Evolutionary conservation across 2,113 vertebrate species (phyloP).

Genomic region (Nematolebias whitei): DNA sequence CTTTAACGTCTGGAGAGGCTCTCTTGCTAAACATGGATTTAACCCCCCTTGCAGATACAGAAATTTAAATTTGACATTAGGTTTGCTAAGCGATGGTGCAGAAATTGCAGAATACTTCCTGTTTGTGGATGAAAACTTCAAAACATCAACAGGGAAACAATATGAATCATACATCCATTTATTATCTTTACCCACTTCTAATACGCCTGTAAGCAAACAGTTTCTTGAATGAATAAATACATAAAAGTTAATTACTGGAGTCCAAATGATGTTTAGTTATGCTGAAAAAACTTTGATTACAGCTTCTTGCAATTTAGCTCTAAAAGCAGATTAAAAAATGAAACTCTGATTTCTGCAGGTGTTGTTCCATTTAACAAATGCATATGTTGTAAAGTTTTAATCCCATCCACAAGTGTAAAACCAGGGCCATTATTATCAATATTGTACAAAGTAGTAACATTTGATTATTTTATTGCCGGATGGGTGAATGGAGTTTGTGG

Average conservation of each 20-base stretch:
- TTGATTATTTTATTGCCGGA: too few species aligned
- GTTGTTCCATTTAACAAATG: not conserved
- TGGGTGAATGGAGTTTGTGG: not conserved
- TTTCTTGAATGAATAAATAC: constrained; percentile 34
- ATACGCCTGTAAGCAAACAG: constrained; percentile 33
- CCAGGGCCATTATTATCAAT: too few species aligned
- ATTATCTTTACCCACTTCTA: too few species aligned
- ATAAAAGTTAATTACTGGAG: constrained; percentile 11
- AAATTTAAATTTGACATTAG: constrained; percentile 41
- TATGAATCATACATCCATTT: constrained; percentile 9
- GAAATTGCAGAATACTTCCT: not conserved
- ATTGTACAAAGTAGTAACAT: too few species aligned
- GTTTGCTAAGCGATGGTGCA: constrained; percentile 4
- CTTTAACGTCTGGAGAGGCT: constrained; percentile 35
- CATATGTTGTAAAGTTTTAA: too few species aligned
- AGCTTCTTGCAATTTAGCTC: not conserved
- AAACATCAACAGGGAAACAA: constrained; percentile 10
- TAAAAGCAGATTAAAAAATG: constrained; percentile 15
- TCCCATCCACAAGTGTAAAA: too few species aligned
- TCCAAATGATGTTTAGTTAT: constrained; percentile 39
- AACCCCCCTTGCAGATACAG: constrained; percentile 4
- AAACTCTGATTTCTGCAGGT: not conserved
- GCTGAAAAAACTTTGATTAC: constrained; percentile 33
- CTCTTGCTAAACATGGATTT: constrained; percentile 10
- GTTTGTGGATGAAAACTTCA: constrained; percentile 4